Conservation (phyloP, 2,888 invertebrate genomes). For the Dermolepida albohirtum region DNA sequence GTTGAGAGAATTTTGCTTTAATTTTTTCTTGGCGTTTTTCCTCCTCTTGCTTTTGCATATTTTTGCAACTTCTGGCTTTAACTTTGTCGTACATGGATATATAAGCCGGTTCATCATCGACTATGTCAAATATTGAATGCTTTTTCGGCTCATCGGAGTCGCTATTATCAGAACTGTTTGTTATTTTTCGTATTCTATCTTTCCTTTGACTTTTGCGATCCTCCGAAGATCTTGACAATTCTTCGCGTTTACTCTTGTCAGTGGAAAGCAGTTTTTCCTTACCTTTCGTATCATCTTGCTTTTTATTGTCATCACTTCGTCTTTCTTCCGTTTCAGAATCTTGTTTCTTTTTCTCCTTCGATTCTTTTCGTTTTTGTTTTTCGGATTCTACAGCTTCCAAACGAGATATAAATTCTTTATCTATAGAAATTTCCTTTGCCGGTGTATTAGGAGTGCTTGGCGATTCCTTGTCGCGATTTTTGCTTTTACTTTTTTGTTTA, state of each 20-base stretch:
- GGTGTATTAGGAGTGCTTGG: slow-evolving; percentile 52
- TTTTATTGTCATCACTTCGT: slow-evolving; percentile 34
- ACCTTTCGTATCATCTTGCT: slow-evolving; percentile 51
- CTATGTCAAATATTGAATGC: slow-evolving; percentile 91
- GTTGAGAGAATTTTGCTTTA: slow-evolving; percentile 88
- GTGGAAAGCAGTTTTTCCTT: slow-evolving; percentile 49
- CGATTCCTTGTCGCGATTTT: slow-evolving; percentile 60
- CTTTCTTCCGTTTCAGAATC: slow-evolving; percentile 66
- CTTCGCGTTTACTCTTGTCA: slow-evolving; percentile 49
- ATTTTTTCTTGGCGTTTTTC: slow-evolving; percentile 87
- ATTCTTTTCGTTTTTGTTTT: slow-evolving; percentile 69
- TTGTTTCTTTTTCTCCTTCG: slow-evolving; percentile 69
- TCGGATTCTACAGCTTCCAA: slow-evolving; percentile 73
- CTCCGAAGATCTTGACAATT: slow-evolving; percentile 51
- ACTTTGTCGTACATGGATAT: slow-evolving; percentile 99
- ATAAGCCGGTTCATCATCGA: slow-evolving; percentile 89
- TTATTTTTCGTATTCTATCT: slow-evolving; percentile 61
- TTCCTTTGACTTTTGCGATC: slow-evolving; percentile 54
- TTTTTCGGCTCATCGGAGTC: slow-evolving; percentile 88
- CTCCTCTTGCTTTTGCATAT: slow-evolving; percentile 92
- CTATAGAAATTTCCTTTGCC: slow-evolving; percentile 59
- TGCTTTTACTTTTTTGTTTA: slow-evolving; percentile 56
- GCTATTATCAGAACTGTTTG: slow-evolving; percentile 74
- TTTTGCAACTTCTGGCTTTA: slow-evolving; percentile 92
- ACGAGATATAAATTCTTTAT: slow-evolving; percentile 71